Evolutionary conservation across 2,888 invertebrate species (phyloP).

Genomic region (Cepaea hortensis): DNA sequence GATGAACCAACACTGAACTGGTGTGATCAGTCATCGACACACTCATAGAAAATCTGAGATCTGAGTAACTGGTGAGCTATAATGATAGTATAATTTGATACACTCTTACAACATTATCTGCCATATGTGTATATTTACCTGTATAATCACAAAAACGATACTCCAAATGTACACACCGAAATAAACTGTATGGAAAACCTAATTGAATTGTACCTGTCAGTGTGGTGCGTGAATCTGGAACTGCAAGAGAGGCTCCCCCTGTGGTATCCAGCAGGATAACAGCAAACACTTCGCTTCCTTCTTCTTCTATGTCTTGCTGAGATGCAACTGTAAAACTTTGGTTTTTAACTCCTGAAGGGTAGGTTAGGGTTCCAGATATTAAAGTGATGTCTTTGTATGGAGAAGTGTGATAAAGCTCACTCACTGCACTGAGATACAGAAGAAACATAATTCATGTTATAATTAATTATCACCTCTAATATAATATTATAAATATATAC

Average conservation of each 20-base stretch:
- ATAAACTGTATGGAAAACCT: not conserved
- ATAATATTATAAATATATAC: not conserved
- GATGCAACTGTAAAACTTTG: conserved; percentile 60
- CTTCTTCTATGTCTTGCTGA: conserved; percentile 71
- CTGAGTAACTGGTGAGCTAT: no score
- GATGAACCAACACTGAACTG: no score
- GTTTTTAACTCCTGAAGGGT: conserved; percentile 54
- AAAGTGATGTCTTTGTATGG: conserved; percentile 66
- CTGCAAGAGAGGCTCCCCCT: conserved; percentile 70
- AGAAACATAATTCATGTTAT: not conserved
- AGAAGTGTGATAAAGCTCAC: conserved; percentile 65
- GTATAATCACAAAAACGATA: not conserved
- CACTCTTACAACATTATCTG: no score
- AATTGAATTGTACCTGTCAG: conserved; percentile 64
- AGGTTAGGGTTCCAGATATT: conserved; percentile 70
- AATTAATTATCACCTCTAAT: no score
- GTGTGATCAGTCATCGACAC: no score
- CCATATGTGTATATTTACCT: no score
- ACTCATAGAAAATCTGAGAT: no score
- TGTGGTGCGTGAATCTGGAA: conserved; percentile 60
- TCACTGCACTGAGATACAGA: conserved; percentile 61
- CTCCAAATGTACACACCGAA: not conserved
- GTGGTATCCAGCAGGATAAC: conserved; percentile 66
- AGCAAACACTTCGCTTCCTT: conserved; percentile 71
- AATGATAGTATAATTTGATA: no score